These are phyloP conservation scores for Hyles vespertilio DNA, from an alignment of 1,140 invertebrate species.

Conservation along the genomic window DNA sequence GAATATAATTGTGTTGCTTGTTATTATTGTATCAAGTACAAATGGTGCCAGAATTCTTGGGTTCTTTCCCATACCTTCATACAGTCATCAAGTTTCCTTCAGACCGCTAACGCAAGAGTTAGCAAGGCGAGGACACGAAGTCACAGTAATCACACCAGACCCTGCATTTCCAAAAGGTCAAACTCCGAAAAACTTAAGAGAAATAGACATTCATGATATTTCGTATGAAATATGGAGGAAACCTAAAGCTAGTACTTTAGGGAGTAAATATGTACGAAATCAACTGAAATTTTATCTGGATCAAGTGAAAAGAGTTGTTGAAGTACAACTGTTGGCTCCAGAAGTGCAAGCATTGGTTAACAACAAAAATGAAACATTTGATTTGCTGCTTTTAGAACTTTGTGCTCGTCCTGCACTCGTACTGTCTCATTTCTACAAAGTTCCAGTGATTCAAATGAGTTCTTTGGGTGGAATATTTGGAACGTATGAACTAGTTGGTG, in stretches of 20 bases:
- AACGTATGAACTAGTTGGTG: slow-evolving; percentile 25
- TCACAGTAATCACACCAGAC: slow-evolving; percentile 59
- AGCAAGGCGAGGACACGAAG: slow-evolving; percentile 67
- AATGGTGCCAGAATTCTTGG: slow-evolving; percentile 66
- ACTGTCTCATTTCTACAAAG: slow-evolving; percentile 33
- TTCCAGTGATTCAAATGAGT: slow-evolving; percentile 38
- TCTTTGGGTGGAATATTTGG: slow-evolving; percentile 25
- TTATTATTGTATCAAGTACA: slow-evolving; percentile 3
- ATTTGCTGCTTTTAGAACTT: slow-evolving; percentile 39
- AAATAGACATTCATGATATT: slow-evolving; percentile 53
- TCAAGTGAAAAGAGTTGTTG: slow-evolving; percentile 2
- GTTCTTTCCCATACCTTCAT: slow-evolving; percentile 66
- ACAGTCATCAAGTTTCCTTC: slow-evolving; percentile 77
- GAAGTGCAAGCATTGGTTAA: slow-evolving; percentile 30
- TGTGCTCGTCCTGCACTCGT: slow-evolving; percentile 16
- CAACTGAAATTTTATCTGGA: too few species aligned
- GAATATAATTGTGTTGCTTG: neutral
- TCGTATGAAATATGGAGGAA: slow-evolving; percentile 35
- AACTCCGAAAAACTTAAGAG: slow-evolving; percentile 41
- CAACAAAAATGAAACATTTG: slow-evolving; percentile 26
- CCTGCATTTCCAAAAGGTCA: slow-evolving; percentile 37
- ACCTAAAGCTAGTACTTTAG: neutral
- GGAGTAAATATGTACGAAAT: neutral
- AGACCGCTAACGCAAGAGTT: slow-evolving; percentile 63
- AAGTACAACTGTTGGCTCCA: slow-evolving; percentile 25